Evolutionary conservation across 2,797 vertebrate genomes (phyloP).

Genomic region (Anomalospiza imberbis): DNA sequence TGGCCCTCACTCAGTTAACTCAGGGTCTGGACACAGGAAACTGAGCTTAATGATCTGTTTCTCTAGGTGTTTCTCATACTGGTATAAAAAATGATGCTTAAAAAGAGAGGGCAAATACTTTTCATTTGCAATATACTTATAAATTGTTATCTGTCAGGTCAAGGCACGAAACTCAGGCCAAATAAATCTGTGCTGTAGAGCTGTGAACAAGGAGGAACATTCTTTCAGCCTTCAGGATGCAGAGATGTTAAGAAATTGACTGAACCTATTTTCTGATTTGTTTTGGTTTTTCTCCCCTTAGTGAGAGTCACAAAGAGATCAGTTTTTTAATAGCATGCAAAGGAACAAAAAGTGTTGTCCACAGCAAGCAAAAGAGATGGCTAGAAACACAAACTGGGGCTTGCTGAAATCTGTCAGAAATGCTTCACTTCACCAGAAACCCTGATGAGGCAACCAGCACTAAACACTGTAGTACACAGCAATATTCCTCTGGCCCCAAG

Average conservation of each 20-base stretch:
- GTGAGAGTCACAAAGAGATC: not conserved
- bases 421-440: not conserved
- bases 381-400: not conserved
- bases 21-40: not conserved
- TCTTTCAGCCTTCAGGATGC: not conserved
- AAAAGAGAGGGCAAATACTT: not conserved
- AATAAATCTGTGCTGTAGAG: not conserved
- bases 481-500: not conserved
- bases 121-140: not conserved
- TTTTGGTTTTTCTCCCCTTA: not conserved
- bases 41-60: not conserved
- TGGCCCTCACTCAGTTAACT: not conserved
- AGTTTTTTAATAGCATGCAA: not conserved
- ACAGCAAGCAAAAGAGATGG: not conserved
- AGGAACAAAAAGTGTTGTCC: not conserved
- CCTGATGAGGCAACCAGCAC: not conserved
- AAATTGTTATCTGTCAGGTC: not conserved
- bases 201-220: not conserved
- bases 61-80: not conserved
- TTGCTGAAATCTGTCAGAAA: not conserved
- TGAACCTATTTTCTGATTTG: not conserved
- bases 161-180: not conserved
- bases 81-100: not conserved
- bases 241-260: not conserved
- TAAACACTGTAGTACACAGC: fast-evolving